These are phyloP conservation scores for Trachelus troglodyta DNA, from an alignment of 2,888 invertebrate genomes.

Conservation along the genomic window DNA sequence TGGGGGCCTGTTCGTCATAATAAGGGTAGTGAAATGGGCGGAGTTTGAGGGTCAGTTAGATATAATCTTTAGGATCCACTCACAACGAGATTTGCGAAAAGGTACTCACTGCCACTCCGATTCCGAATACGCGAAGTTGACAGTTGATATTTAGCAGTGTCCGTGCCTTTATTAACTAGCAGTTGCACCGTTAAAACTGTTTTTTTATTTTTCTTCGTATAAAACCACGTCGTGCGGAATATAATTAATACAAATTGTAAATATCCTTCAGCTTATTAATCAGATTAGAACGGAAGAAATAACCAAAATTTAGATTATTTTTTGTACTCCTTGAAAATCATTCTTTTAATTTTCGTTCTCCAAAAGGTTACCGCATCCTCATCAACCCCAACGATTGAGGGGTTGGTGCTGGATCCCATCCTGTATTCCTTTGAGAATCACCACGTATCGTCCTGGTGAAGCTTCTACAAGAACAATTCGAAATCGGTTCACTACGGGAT, in stretches of 20 bases:
- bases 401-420: not conserved
- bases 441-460: not conserved
- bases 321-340: not conserved
- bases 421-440: not conserved
- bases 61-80: not conserved
- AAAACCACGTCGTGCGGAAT: not conserved
- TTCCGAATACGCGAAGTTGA: not conserved
- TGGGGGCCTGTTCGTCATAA: not conserved
- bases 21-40: not conserved
- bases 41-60: not conserved
- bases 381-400: not conserved
- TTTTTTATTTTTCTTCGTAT: not conserved
- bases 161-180: not conserved
- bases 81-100: not conserved
- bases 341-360: not conserved
- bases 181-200: not conserved
- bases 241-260: not conserved
- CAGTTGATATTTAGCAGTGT: not conserved
- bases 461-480: constrained; percentile 3
- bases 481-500: constrained; percentile 44
- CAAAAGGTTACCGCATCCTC: not conserved
- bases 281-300: not conserved
- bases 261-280: not conserved
- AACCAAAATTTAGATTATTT: not conserved
- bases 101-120: not conserved